Evolutionary conservation across 1,140 invertebrate genomes (phyloP).

Genomic region (Brachionus plicatilis): DNA sequence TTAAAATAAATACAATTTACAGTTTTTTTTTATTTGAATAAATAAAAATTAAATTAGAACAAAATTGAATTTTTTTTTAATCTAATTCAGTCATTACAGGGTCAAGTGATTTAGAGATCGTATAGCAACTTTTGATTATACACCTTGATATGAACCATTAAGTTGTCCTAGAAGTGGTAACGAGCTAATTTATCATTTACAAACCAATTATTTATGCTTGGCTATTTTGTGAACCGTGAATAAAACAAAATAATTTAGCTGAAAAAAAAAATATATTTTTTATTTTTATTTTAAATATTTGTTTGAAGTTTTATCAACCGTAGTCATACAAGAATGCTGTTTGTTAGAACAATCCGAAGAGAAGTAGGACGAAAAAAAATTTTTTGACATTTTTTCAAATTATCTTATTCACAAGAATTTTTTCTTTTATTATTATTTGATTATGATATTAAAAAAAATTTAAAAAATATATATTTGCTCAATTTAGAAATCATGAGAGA

Average conservation of each 20-base stretch:
- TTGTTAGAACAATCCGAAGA: too few relatives aligned
- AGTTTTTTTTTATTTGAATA: neutral
- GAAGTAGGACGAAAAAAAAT: too few relatives aligned
- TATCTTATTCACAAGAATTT: too few relatives aligned
- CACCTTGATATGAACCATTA: neutral
- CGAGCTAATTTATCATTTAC: neutral
- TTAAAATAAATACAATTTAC: neutral
- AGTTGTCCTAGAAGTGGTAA: neutral
- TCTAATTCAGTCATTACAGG: neutral
- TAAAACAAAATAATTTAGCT: neutral
- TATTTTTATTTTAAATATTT: neutral
- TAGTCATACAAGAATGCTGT: too few relatives aligned
- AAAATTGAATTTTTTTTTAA: neutral
- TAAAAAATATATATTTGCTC: too few relatives aligned
- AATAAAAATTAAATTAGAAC: constrained; percentile 4
- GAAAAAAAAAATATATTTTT: neutral
- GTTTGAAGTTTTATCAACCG: too few relatives aligned
- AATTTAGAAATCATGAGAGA: too few relatives aligned
- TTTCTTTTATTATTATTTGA: too few relatives aligned
- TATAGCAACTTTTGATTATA: neutral
- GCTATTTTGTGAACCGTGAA: neutral
- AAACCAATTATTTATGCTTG: neutral
- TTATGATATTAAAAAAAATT: too few relatives aligned
- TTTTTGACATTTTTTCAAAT: too few relatives aligned
- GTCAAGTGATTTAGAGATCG: neutral